Base-by-base conservation (phyloP, 2,797 vertebrate species). In the Sebastes kiyomatsui region DNA sequence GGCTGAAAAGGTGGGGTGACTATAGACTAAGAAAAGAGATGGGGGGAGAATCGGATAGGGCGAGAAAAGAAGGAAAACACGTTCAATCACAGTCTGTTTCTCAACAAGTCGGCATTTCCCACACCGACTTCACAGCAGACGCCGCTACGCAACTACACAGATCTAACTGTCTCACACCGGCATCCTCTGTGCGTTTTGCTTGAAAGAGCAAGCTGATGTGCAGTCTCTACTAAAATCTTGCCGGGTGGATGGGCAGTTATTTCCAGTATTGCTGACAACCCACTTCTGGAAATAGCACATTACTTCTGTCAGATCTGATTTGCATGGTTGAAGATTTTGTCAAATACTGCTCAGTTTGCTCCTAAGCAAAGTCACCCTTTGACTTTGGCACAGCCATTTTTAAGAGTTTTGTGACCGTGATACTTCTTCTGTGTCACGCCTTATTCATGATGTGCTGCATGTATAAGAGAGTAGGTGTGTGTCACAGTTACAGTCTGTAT, bases 261-360 rank as follows among this genome's bases (percentile, higher is more conserved):
- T 93, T 86, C 62, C 60, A 49, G 69, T 85, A 52, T 75, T 66
- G 84, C 82, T 87, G 75, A 86, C 68, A 87, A 80, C 73, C 78
- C 69, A 81, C 60, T 87, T 86, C 90, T 88, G 55, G 58, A 92
- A 92, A 93, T 86, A 90, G 81, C 80, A 74, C 52, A 20, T 4
- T 77, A 71, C 59, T 79, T 86, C 66, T 77, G 72, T 81, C 66
- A 77, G 67, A 75, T 90, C 83, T 65, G 80, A 54, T 89, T 79
- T 82, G 72, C 71, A 46, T 38, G 52, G 62, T 16, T 32, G 5
- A 81, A 67, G 33, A 27, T 66, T 72, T 20, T 76, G 13, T 35
- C 10, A 27, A 65, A 42, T 11, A 3, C 23, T 30, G 9, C 14
- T 69, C 27, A 67, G 11, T 65, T 68, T 65, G 42, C 5, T 66